These are phyloP conservation scores for Clarias laeviceps DNA, from an alignment of 2,797 vertebrate genomes.

Conservation along the genomic window DNA sequence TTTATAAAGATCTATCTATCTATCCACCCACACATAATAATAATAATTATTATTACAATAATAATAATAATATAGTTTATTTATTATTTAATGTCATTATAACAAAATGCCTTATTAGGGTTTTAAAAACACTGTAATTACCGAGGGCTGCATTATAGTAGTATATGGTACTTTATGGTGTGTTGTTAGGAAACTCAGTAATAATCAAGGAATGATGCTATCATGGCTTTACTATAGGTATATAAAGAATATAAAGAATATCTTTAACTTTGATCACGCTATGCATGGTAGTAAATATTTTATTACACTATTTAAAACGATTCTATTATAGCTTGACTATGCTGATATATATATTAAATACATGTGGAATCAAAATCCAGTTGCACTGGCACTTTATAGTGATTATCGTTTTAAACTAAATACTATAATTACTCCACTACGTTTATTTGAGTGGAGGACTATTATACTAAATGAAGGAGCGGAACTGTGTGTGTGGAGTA, in stretches of 20 bases:
- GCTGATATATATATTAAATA: not conserved
- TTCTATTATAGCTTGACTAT: not conserved
- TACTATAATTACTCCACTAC: not conserved
- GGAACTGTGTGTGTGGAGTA: too few relatives aligned
- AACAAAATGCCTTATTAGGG: too few relatives aligned
- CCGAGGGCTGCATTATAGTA: not conserved
- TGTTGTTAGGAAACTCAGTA: not conserved
- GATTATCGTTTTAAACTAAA: not conserved
- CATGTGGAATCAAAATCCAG: not conserved
- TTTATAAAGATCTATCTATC: not conserved
- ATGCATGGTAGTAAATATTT: not conserved
- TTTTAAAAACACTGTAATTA: not conserved
- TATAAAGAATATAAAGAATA: too few relatives aligned
- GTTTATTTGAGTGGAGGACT: not conserved
- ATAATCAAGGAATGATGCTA: not conserved
- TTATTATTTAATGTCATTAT: too few relatives aligned
- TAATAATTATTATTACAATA: too few relatives aligned
- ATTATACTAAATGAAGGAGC: not conserved
- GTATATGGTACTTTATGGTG: not conserved
- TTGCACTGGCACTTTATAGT: not conserved
- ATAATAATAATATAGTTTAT: too few relatives aligned
- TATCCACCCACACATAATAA: not conserved
- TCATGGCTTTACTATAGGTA: not conserved
- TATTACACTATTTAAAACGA: not conserved
- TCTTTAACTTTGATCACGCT: not conserved